Percentiles rank a stretch among this genome's conserved stretches.
Evolutionary conservation across 2,888 invertebrate genomes (phyloP).

Genomic region (Drosophila kuntzei): DNA sequence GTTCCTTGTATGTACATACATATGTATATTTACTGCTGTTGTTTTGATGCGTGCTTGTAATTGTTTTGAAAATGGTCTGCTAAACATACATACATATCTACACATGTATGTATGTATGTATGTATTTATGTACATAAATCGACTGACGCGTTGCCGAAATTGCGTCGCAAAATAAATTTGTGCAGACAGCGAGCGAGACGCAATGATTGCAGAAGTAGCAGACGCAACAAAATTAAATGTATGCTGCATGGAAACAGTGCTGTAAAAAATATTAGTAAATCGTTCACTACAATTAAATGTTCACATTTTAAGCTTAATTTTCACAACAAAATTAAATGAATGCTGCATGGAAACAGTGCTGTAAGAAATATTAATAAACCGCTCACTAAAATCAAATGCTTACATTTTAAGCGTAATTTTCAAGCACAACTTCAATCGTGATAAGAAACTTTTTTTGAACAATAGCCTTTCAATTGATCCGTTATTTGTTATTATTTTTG

Average conservation of each 20-base stretch:
- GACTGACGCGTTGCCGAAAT: conserved; percentile 56
- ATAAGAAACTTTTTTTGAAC: too few relatives aligned
- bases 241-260: conserved; percentile 35
- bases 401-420: neutral
- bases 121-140: conserved; percentile 21
- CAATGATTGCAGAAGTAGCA: conserved; percentile 29
- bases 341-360: conserved; percentile 32
- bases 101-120: too few relatives aligned
- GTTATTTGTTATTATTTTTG: neutral
- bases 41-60: conserved; percentile 40
- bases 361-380: conserved; percentile 13
- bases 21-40: conserved; percentile 21
- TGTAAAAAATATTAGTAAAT: conserved; percentile 11
- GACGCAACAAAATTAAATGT: conserved; percentile 30
- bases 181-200: conserved; percentile 25
- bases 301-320: neutral
- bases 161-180: conserved; percentile 69
- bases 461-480: too few relatives aligned
- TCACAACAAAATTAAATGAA: conserved; percentile 31
- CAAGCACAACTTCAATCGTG: neutral
- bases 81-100: neutral
- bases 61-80: conserved; percentile 27
- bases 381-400: neutral
- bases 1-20: conserved; percentile 5
- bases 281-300: neutral